phyloP scores from a whole-genome alignment of 2,888 invertebrate genomes.

The Xanthorhoe designata region DNA sequence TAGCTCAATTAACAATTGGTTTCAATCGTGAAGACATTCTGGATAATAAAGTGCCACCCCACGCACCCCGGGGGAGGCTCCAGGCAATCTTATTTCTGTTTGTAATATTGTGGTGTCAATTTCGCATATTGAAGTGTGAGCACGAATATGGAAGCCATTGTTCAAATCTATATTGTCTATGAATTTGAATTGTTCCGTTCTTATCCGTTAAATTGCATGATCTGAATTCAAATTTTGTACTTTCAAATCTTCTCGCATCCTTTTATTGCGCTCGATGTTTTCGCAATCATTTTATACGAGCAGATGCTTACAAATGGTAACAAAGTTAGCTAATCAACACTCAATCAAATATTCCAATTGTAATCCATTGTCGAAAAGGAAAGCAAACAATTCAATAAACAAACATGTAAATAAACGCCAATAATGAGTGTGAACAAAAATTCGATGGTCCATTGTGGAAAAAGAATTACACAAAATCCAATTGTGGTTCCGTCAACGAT shows the following conservation, averaged over 20 bases:
- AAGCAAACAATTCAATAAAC: constrained; percentile 52
- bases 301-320: constrained; percentile 26
- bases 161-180: constrained; percentile 73
- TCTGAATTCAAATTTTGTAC: constrained; percentile 43
- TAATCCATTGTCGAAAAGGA: constrained; percentile 47
- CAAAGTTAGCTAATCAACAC: constrained; percentile 40
- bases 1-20: constrained; percentile 86
- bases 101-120: constrained; percentile 85
- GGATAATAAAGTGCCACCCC: constrained; percentile 80
- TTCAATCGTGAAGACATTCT: constrained; percentile 84
- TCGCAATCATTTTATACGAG: constrained; percentile 24
- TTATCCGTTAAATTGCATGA: constrained; percentile 60
- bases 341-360: constrained; percentile 44
- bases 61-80: constrained; percentile 62
- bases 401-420: constrained; percentile 65
- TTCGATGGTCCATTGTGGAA: constrained; percentile 60
- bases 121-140: constrained; percentile 83
- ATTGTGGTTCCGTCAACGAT: constrained; percentile 78
- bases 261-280: constrained; percentile 27
- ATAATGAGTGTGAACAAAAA: constrained; percentile 67
- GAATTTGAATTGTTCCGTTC: constrained; percentile 65
- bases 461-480: constrained; percentile 74
- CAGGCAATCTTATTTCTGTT: constrained; percentile 84
- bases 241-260: constrained; percentile 33
- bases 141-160: constrained; percentile 73